Base-by-base conservation (phyloP, 2,113 vertebrate genomes). In the Copsychus sechellarum region DNA sequence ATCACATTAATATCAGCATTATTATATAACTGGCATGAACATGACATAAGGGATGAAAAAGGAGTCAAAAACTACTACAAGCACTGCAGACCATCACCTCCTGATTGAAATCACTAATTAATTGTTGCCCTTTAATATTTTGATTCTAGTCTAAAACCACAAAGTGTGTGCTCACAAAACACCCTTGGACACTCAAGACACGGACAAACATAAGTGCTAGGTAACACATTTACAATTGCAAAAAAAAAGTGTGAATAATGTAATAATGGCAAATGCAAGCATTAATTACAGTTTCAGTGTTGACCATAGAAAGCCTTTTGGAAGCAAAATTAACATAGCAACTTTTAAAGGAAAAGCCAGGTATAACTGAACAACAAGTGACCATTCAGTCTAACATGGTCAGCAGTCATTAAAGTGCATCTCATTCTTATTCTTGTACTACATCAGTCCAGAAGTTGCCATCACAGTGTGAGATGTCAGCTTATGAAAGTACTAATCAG, bases 211-310 rank as follows among this genome's bases (percentile, higher is more conserved):
- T 83, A 85, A 92, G 69, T 57, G 70, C 9, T 78, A 85, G 66
- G 85, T 92, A 95, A 61, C 60, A 43, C 33, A 54, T 71, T 93
- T 80, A 71, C 22, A 78, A 66, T 69, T 43, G 7, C 64, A 91
- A 93, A 84, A 93, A 93, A 92, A 57, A 92, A 53, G 34, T 94
- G 82, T 60, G 73, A 90, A 73, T 90, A 51, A 45, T 74, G 56
- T 47, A 90, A 65, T 86, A 94, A 56, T 22, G 92, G 65, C 83
- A 95, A 93, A 78, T 56, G 26, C 51, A 83, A 60, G 56, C 26
- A 61, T 91, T 95, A 81, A 81, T 93, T 95, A 76, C 33, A 34
- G 65, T 85, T 93, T 93, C 93, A 93, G 80, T 61, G 81, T 71
- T 78, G 89, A 78, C 47, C 56, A 61, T 48, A 79, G 88, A 92